phyloP scores from a whole-genome alignment of 53 echinoderm and acorn worm species.

The Patiria pectinifera region DNA sequence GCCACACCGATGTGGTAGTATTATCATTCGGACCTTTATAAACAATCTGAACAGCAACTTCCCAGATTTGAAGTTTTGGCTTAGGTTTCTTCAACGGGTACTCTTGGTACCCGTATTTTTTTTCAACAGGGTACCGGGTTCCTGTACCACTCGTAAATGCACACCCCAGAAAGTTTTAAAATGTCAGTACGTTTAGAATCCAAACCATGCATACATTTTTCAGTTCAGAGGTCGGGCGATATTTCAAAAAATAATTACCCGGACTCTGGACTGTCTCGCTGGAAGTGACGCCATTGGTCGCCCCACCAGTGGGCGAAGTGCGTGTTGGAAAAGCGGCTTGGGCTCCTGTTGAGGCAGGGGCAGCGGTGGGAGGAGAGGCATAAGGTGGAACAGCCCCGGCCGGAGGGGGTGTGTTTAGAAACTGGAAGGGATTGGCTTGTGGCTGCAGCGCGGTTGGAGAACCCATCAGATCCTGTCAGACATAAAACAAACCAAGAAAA shows the following conservation, averaged over 20 bases:
- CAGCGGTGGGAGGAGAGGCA: conserved; percentile 28
- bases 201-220: too few relatives aligned
- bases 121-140: too few relatives aligned
- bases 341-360: conserved; percentile 9
- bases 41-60: too few relatives aligned
- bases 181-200: too few relatives aligned
- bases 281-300: conserved; percentile 25
- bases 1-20: too few relatives aligned
- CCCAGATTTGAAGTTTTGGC: too few relatives aligned
- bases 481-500: neutral
- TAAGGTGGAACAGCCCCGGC: conserved; percentile 37
- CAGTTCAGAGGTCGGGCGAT: too few relatives aligned
- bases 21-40: too few relatives aligned
- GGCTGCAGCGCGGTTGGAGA: conserved; percentile 7
- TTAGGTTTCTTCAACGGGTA: too few relatives aligned
- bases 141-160: too few relatives aligned
- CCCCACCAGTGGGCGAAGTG: neutral
- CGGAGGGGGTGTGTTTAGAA: conserved; percentile 19
- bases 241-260: neutral
- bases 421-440: conserved; percentile 2
- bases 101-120: too few relatives aligned
- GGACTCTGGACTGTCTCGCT: conserved; percentile 24
- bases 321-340: neutral
- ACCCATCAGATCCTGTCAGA: conserved; percentile 31
- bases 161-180: too few relatives aligned